Evolutionary conservation across 2,888 invertebrate species (phyloP).

Genomic region (Drosophila borborema): DNA sequence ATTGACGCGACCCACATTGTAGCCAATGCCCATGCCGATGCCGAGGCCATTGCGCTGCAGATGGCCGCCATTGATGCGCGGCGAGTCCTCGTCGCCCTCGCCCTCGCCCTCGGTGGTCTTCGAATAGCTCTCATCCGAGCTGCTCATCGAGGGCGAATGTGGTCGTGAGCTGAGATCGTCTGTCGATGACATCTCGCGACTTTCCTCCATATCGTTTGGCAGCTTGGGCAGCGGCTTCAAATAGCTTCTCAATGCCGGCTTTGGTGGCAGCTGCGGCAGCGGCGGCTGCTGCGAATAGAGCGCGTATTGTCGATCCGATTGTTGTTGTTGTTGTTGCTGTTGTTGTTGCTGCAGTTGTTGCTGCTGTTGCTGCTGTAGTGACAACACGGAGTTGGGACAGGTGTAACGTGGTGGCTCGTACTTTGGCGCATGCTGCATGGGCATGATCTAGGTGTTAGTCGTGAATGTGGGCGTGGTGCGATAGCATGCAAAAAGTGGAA

Average conservation of each 20-base stretch:
- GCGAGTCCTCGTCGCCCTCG: conserved; percentile 85
- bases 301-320: conserved; percentile 77
- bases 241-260: conserved; percentile 84
- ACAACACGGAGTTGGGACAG: conserved; percentile 83
- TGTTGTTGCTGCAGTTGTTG: conserved; percentile 64
- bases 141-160: conserved; percentile 92
- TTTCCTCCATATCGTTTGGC: conserved; percentile 85
- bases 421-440: conserved; percentile 84
- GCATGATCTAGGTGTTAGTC: conserved; percentile 80
- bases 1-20: conserved; percentile 76
- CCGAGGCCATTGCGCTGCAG: conserved; percentile 61
- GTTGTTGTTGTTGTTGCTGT: conserved; percentile 53
- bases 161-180: conserved; percentile 93
- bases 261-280: conserved; percentile 84
- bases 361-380: conserved; percentile 81
- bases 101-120: conserved; percentile 91
- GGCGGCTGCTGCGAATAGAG: conserved; percentile 81
- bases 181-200: conserved; percentile 88
- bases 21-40: conserved; percentile 20
- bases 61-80: conserved; percentile 77
- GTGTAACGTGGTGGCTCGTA: conserved; percentile 85
- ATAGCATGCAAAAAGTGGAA: conserved; percentile 68
- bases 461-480: conserved; percentile 44
- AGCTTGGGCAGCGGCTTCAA: conserved; percentile 87
- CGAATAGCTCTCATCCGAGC: conserved; percentile 94